Evolutionary conservation across 2,113 vertebrate species (phyloP).

Genomic region (Malurus elegans): DNA sequence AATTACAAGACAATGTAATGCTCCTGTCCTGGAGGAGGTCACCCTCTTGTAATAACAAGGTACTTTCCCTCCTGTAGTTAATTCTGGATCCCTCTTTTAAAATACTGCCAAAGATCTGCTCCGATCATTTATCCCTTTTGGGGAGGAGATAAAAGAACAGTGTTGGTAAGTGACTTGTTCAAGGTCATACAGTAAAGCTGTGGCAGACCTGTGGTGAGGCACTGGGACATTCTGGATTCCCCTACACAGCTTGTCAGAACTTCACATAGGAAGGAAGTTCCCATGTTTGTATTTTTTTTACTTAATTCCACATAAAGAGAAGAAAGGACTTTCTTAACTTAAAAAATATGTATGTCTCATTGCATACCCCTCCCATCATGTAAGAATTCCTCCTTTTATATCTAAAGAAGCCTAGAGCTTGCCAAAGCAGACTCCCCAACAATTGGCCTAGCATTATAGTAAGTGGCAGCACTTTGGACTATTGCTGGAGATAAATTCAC

Average conservation of each 20-base stretch:
- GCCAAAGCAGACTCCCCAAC: neutral
- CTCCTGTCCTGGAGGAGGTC: neutral
- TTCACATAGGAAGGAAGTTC: neutral
- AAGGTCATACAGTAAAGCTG: neutral
- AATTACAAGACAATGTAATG: neutral
- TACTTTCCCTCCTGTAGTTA: neutral
- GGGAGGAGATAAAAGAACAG: neutral
- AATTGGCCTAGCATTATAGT: neutral
- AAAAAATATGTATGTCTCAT: neutral
- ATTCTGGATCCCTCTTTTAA: neutral
- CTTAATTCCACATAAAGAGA: neutral
- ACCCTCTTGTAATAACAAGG: neutral
- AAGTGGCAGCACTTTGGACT: neutral
- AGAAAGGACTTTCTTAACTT: constrained; percentile 16
- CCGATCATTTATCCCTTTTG: neutral
- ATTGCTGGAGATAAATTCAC: neutral
- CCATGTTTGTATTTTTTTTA: neutral
- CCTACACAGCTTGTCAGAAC: neutral
- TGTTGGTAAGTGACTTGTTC: neutral
- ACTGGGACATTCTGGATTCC: neutral
- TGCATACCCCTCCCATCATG: neutral
- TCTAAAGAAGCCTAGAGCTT: neutral
- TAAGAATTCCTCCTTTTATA: neutral
- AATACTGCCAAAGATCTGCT: neutral
- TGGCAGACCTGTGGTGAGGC: neutral